phyloP scores from a whole-genome alignment of 2,888 invertebrate species.

The Miltochrista miniata region DNA sequence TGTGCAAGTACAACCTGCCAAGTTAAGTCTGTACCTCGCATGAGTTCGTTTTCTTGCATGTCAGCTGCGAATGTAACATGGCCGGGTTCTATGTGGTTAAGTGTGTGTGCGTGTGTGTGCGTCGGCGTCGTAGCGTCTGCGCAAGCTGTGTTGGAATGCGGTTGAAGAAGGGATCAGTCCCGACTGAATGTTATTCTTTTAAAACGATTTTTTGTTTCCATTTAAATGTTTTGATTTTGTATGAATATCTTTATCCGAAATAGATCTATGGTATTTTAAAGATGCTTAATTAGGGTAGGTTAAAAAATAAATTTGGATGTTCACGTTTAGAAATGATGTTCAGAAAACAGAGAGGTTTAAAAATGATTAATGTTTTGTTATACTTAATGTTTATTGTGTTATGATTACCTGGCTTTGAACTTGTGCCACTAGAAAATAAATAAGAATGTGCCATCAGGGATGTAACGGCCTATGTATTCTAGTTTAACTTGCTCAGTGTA shows the following conservation, averaged over 20 bases:
- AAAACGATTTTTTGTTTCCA: constrained; percentile 33
- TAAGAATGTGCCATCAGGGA: too few relatives aligned
- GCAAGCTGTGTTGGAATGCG: constrained; percentile 57
- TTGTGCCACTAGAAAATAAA: too few relatives aligned
- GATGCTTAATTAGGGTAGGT: constrained; percentile 8
- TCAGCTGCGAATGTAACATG: too few relatives aligned
- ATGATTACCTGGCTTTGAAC: too few relatives aligned
- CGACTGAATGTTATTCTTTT: constrained; percentile 35
- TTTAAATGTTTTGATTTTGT: constrained; percentile 24
- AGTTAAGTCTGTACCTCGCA: too few relatives aligned
- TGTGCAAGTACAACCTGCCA: too few relatives aligned
- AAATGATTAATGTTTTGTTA: too few relatives aligned
- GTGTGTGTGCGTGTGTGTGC: not conserved
- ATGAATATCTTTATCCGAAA: constrained; percentile 28
- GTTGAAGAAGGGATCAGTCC: constrained; percentile 39
- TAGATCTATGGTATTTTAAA: constrained; percentile 16
- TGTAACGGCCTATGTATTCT: too few relatives aligned
- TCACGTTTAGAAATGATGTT: not conserved
- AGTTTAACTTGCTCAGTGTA: too few relatives aligned
- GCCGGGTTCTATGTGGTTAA: not conserved
- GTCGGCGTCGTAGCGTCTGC: constrained; percentile 67
- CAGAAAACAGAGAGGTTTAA: too few relatives aligned
- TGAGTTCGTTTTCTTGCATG: too few relatives aligned
- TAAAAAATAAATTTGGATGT: not conserved
- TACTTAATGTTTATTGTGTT: too few relatives aligned